Evolutionary conservation across 1,140 invertebrate species (phyloP), one percentile per base, ranked within the genome.

Genomic region (Vanessa tameamea): DNA sequence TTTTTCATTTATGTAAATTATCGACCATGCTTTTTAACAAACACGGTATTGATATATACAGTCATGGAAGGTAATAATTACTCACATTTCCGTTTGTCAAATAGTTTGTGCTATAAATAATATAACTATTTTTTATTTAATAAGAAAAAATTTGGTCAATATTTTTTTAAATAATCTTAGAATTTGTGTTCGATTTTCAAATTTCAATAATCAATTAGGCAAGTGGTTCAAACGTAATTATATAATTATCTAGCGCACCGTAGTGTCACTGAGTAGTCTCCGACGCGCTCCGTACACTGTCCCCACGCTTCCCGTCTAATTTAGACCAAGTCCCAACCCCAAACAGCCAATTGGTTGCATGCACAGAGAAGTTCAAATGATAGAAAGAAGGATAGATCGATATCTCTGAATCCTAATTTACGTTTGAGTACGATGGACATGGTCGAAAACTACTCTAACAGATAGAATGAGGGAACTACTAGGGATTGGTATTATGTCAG

Each of bases 221-320:
- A 51, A 51, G 48, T 51, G 48, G 13, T 4, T 51, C 3, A 51
- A 51, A 51, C n/a, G n/a, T 51, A 51, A 51, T 51, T 8, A 9
- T 43, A 51, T 51, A 15, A 12, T 15, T 51, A 51, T 48, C 48
- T 61, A 48, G 59, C 65, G 65, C 82, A 85, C 86, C 82, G 78
- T 82, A 55, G 83, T 84, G 69, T 85, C 87, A 74, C 79, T 82
- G 82, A 86, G 83, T 47, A 83, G 82, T 3, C 83, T 78, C 73
- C 80, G 81, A 20, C 83, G 80, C 66, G 80, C 66, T 74, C 69
- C 64, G 66, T 53, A 67, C 61, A 67, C 77, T 50, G 47, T 64
- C 61, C 73, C 72, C 64, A 75, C 67, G 47, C 73, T 50, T 48
- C 71, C 80, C 76, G 53, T 72, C 76, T 77, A 71, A 68, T 75